Percentiles rank a stretch among this genome's conserved stretches.
phyloP scores from a whole-genome alignment of 2,113 vertebrate species.

The Fulmarus glacialis region DNA sequence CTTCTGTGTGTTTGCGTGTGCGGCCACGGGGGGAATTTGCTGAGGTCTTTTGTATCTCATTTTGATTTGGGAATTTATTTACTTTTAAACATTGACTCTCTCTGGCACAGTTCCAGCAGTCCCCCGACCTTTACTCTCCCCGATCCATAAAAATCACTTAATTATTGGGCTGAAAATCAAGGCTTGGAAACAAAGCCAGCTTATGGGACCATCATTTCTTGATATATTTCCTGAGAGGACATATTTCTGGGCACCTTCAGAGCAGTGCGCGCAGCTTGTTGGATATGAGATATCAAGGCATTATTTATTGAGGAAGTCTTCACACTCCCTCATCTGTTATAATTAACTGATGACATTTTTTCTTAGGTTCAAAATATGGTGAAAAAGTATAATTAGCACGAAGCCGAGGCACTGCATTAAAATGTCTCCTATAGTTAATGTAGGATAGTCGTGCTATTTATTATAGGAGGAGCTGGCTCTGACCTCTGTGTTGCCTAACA shows the following conservation, averaged over 20 bases:
- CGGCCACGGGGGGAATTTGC: not conserved
- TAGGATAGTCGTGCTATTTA: slow-evolving; percentile 52
- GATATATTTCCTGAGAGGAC: slow-evolving; percentile 55
- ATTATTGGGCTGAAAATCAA: slow-evolving; percentile 62
- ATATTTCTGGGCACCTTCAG: slow-evolving; percentile 59
- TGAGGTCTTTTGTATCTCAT: not conserved
- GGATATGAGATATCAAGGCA: slow-evolving; percentile 64
- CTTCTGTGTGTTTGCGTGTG: not conserved
- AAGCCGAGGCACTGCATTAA: slow-evolving; percentile 64
- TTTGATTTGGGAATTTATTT: slow-evolving; percentile 61
- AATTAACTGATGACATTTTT: slow-evolving; percentile 65
- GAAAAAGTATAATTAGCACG: slow-evolving; percentile 69
- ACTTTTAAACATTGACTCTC: not conserved
- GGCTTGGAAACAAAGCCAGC: slow-evolving; percentile 60
- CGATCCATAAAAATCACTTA: slow-evolving; percentile 60
- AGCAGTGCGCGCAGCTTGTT: slow-evolving; percentile 33
- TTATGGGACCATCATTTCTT: slow-evolving; percentile 54
- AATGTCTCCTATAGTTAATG: slow-evolving; percentile 68
- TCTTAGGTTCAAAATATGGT: slow-evolving; percentile 66
- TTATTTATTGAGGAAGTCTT: slow-evolving; percentile 69
- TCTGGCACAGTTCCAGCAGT: slow-evolving; percentile 24
- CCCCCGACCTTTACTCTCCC: slow-evolving; percentile 46
- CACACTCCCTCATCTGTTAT: slow-evolving; percentile 66
- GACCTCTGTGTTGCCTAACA: slow-evolving; percentile 67
- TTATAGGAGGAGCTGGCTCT: slow-evolving; percentile 60